Conservation (phyloP, 2,113 vertebrate species). For the Zeus faber region DNA sequence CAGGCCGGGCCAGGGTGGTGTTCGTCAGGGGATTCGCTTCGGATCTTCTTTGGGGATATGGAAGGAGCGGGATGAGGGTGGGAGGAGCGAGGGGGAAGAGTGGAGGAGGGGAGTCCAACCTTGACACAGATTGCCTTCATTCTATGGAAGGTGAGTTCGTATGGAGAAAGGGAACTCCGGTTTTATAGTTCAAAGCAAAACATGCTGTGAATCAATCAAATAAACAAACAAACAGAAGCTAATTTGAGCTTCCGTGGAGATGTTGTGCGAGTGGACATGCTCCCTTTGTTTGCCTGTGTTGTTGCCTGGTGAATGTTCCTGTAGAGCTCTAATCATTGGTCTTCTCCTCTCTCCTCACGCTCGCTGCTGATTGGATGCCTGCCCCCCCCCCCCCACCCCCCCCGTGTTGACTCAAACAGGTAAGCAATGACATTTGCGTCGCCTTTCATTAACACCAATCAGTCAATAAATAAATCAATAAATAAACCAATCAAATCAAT, state of each 20-base stretch:
- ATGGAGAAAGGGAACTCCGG: conserved; percentile 3
- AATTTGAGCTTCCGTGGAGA: background rate
- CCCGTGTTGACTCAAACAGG: conserved; percentile 26
- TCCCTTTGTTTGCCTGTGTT: conserved; percentile 18
- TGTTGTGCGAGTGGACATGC: conserved; percentile 1
- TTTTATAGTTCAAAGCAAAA: conserved; percentile 2
- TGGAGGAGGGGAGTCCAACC: conserved; percentile 42
- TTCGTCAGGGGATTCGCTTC: conserved; percentile 12
- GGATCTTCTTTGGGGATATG: conserved; percentile 20
- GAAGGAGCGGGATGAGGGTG: background rate
- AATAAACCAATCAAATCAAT: background rate
- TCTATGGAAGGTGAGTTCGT: background rate
- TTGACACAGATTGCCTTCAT: conserved; percentile 56
- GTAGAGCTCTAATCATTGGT: conserved; percentile 14
- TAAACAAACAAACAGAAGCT: background rate
- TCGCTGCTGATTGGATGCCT: conserved; percentile 42
- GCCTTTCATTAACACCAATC: too few relatives aligned
- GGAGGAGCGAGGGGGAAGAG: background rate
- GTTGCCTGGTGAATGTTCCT: conserved; percentile 48
- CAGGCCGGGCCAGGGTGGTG: conserved; percentile 4
- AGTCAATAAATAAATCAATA: background rate
- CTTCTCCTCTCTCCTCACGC: conserved; percentile 31
- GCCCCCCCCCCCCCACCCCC: conserved; percentile 8
- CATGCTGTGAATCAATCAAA: background rate
- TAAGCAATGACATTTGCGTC: conserved; percentile 7